Base-by-base conservation (phyloP, 1,140 invertebrate species). In the Alviniconcha marisindica region DNA sequence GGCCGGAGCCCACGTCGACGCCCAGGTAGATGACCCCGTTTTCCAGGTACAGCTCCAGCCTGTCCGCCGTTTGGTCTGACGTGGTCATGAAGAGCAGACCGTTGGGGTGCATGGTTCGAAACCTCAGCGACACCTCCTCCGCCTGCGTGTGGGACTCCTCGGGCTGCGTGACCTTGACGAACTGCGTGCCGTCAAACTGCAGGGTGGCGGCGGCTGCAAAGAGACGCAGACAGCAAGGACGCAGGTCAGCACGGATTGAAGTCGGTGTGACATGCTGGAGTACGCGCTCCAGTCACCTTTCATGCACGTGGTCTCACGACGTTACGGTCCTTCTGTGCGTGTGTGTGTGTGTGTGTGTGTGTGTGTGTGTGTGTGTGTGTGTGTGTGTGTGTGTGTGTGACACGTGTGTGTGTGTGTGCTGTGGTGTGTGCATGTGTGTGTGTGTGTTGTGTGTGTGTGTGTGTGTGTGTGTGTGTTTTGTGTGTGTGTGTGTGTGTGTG, bases 71-170 rank as follows among this genome's bases (percentile, higher is more conserved):
- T 15, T 12, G 36, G 66, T 96, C 95, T 0, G 96, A 95, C 60
- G 95, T 85, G 40, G 92, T 92, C 38, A 92, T 85, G 82, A 94
- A 90, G 2, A 95, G 88, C 28, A 95, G 89, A 38, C 94, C 93
- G 85, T 88, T 93, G 0, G 96, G 96, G 88, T 96, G 95, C 18
- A 94, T 95, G 4, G 98, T 99, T 86, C 96, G 95, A 93, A 99
- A 99, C 48, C 98, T 94, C 31, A 99, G 93, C 38, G 96, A 94
- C 48, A 99, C 94, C 91, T 98, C 97, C 92, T 99, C 98, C 0
- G 97, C 97, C 93, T 99, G 97, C 0, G 97, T 98, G 81, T 95
- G 94, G 79, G 96, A 96, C 81, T 97, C 96, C 40, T 96, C 95
- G 1, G 96, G 96, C 92, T 98, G 94, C 24, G 95, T 94, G 18